Base-by-base conservation (phyloP, 2,113 vertebrate species). In the Phylloscopus trochilus region DNA sequence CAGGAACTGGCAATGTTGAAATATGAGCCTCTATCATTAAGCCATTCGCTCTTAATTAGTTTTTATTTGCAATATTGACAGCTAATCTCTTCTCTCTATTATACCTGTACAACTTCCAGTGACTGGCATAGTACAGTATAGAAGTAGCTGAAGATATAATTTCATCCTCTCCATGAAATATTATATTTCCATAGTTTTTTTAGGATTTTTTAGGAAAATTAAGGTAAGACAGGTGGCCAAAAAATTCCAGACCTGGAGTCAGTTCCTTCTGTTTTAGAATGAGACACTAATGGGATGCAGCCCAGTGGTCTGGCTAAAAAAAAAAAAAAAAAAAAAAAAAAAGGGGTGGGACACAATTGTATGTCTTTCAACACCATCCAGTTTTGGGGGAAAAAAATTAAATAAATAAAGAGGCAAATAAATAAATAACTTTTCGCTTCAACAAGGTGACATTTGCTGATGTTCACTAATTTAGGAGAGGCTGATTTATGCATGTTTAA, bases 401-500 rank as follows among this genome's bases (percentile, higher is more conserved):
- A 87, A 73, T 76, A 83, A 75, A 62, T 43, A 69, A 43, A 24
- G 7, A 39, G 17, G 23, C 33, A 83, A 68, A 69, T 77, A 86
- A 73, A 66, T 84, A 70, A 70, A 59, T 67, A 44, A 27, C 18
- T 37, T 87, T 89, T 68, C 1, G 1, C 90, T 96, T 92, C 88
- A 90, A 90, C 93, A 96, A 95, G 92, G 96, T 95, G 93, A 96
- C 96, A 96, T 96, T 97, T 96, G 94, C 91, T 94, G 92, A 93
- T 89, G 92, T 63, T 94, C 94, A 44, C 84, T 92, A 79, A 92
- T 96, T 95, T 90, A 78, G 89, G 84, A 90, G 89, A 79, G 70
- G 62, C 79, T 96, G 94, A 96, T 97, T 96, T 96, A 97, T 97
- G 96, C 95, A 80, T 96, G 91, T 96, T 96, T 97, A 95, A 97